Evolutionary conservation across 2,888 invertebrate genomes (phyloP), one percentile per base, ranked within the genome.

Genomic region (Tineola bisselliella): DNA sequence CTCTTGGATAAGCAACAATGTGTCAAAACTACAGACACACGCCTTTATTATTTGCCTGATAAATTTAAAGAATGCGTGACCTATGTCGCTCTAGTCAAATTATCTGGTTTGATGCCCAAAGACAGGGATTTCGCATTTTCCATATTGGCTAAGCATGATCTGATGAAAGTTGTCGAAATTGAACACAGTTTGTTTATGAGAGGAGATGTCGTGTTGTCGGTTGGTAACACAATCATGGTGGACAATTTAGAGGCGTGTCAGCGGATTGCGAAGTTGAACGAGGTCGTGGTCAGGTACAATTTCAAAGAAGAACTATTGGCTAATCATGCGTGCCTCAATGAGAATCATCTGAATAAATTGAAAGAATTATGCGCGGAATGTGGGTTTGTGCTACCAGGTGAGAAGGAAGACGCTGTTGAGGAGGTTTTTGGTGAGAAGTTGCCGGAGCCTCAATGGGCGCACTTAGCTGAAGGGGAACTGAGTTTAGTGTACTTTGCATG

Each of bases 141-240:
- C 5, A 69, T 75, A 6, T 65, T 81, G 31, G 81, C 83, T 17
- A 69, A 65, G 63, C 63, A 76, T 6, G 65, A 71, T 0, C 64
- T 87, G 1, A 76, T 72, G 62, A 69, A 66, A 63, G 69, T 78
- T 1, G 74, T 76, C 0, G 76, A 76, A 1, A 67, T 66, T 12
- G 74, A 79, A 43, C 75, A 79, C n/a, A 73, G 77, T 18, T 30
- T 81, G n/a, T 78, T 76, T 60, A 66, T 88, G 64, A 77, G 76
- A 64, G 88, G 82, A 3, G 74, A 88, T 70, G 84, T 92, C 43
- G 72, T 76, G 8, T 70, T 91, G 64, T 89, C 90, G 59, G 69
- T 93, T 30, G 90, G 89, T 0, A 87, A 90, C 63, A 88, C 88
- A 0, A 70, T 93, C 43, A 92, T 92, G 87, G 78, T 93, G 0